Evolutionary conservation across 2,888 invertebrate species (phyloP), one percentile per base, ranked within the genome.

Genomic region (Stenoptilia bipunctidactyla): DNA sequence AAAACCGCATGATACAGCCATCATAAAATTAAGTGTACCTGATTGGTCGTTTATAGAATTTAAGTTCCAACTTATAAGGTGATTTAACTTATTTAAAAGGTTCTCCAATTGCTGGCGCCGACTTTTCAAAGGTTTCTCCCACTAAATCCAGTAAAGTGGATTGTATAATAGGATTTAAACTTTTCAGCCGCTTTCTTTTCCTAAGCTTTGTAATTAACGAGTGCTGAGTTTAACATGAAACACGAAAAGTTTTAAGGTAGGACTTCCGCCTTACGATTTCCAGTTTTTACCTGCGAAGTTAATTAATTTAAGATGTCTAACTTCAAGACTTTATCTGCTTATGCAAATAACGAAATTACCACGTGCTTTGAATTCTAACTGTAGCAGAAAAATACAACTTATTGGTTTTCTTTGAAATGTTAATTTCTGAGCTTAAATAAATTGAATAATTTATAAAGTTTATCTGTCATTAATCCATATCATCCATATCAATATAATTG

Each of bases 301-400:
- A 71, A 74, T 75, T 76, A 69, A 74, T 76, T 76, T 69, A 67
- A 63, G 61, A 52, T 57, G 60, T 63, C 61, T 51, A 50, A 68
- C 60, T 66, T 56, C 46, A 52, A 50, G 56, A 71, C 68, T 58
- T 74, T 66, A 61, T 66, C 63, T 66, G 59, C 64, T 73, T 75
- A 74, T 70, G 70, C 62, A 75, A 76, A 76, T 70, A 56, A 46
- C 51, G 51, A 55, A 53, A 61, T 58, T 55, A 20, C 20, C 20
- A 8, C 8, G 20, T 49, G 46, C 45, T 42, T 46, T 36, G 45
- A 47, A 47, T 48, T 41, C 15, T 6, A 15, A 27, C 13, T 20
- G 15, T 15, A 25, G 13, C 3, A 15, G 13, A 15, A 27, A 9
- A 20, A 20, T 15, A 12, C 39, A 13, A 34, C n/a, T n/a, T n/a